Evolutionary conservation across 2,888 invertebrate species (phyloP), one percentile per base, ranked within the genome.

Genomic region (Willowsia nigromaculata): DNA sequence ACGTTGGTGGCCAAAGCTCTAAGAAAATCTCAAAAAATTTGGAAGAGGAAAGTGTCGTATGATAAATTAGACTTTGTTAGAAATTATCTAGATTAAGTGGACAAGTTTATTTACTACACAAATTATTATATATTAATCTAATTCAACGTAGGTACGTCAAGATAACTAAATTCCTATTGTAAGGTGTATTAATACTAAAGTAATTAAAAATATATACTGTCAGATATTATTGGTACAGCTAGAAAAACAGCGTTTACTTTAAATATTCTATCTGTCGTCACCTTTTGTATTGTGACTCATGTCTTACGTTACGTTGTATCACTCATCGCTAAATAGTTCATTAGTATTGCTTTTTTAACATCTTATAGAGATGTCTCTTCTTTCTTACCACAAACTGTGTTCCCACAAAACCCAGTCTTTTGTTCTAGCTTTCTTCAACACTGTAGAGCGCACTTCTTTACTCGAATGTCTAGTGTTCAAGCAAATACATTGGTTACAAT

Each of bases 31-130:
- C 93, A 62, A 93, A 93, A 89, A 92, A 90, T 85, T 90, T 93
- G 7, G 93, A 93, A 85, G 93, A 93, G 82, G 93, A 93, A 59
- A 93, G 93, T 90, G 93, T 93, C 85, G 93, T 93, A 91, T 93
- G 92, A 91, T 90, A 83, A 65, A 22, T 62, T 82, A 74, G 86
- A 33, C 68, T 65, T 83, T 37, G 9, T 40, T 81, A 88, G 68
- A 88, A 30, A 68, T 22, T 53, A 30, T 76, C 27, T 25, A 9
- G 25, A 74, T 59, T 27, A 2, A 78, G 33, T 78, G 43, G 40
- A 30, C 59, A 62, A 62, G n/a, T 33, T 56, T 62, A 81, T 62
- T 56, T 62, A 59, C 59, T 81, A 78, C 11, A 37, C 13, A 18
- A 78, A 43, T 47, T 15, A 74, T 13, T 71, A 71, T 47, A 0